Percentiles rank a stretch among this genome's conserved stretches.
Evolutionary conservation across 2,888 invertebrate species (phyloP).

Genomic region (Plutella xylostella): DNA sequence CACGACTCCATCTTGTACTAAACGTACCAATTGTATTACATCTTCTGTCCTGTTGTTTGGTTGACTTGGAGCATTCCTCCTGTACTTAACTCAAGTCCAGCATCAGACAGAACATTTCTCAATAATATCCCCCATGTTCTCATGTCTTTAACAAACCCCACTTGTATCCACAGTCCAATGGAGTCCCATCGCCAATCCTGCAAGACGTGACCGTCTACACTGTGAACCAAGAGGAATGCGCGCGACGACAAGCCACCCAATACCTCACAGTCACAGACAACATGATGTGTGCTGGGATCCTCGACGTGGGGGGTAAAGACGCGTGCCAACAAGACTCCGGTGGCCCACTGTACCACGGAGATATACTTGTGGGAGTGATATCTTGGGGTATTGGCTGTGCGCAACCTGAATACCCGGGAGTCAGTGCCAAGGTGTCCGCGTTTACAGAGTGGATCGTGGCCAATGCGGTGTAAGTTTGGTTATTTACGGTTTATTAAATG

Average conservation of each 20-base stretch:
- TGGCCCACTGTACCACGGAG: conserved; percentile 49
- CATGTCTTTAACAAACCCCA: too few relatives aligned
- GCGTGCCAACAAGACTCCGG: conserved; percentile 65
- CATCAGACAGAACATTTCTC: too few relatives aligned
- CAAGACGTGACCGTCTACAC: conserved; percentile 26
- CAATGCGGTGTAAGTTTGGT: too few relatives aligned
- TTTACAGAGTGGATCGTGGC: conserved; percentile 34
- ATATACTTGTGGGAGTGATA: conserved; percentile 48
- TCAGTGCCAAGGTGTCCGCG: conserved; percentile 50
- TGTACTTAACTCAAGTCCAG: too few relatives aligned
- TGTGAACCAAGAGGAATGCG: conserved; percentile 29
- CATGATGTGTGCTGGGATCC: conserved; percentile 39
- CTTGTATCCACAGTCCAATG: conserved; percentile 7
- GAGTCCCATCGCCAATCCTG: conserved; percentile 4
- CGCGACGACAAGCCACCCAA: conserved; percentile 27
- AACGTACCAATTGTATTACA: too few relatives aligned
- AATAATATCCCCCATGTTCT: too few relatives aligned
- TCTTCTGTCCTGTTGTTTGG: too few relatives aligned
- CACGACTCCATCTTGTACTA: too few relatives aligned
- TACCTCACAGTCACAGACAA: conserved; percentile 27
- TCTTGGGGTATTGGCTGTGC: conserved; percentile 64
- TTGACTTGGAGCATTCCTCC: too few relatives aligned
- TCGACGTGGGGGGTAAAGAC: conserved; percentile 33
- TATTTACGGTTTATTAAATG: too few relatives aligned
- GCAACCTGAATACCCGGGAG: conserved; percentile 52